A percentile compares a stretch with the other conserved stretches of the same genome.
Conservation (phyloP, 2,797 vertebrate genomes). For the Lepilemur ruficaudatus region DNA sequence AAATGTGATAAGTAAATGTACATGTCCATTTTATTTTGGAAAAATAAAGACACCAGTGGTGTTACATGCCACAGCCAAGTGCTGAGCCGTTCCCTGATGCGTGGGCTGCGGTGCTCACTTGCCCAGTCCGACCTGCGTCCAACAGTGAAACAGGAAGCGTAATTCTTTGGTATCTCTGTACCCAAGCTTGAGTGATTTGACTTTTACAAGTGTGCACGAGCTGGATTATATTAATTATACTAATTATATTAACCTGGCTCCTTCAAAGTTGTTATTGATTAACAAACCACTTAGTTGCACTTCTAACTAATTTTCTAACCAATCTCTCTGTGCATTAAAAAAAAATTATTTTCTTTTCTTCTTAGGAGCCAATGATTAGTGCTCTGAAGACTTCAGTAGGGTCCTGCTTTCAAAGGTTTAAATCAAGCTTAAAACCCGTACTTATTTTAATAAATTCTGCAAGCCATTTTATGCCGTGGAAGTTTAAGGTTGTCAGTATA, state of each 20-base stretch:
- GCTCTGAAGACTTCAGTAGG: background rate
- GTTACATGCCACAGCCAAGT: too few relatives aligned
- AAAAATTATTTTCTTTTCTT: background rate
- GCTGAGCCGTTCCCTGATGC: background rate
- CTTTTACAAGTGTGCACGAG: background rate
- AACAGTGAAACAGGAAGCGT: background rate
- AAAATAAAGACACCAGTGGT: background rate
- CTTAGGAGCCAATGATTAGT: background rate
- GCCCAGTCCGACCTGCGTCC: background rate
- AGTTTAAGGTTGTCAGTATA: background rate
- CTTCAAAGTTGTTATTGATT: slow-evolving; percentile 24
- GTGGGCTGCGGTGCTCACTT: fast-evolving
- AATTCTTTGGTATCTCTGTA: fast-evolving
- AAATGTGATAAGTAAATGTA: background rate
- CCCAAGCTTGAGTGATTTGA: background rate
- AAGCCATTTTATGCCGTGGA: background rate
- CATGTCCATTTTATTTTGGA: background rate
- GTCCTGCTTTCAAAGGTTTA: background rate
- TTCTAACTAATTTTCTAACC: background rate
- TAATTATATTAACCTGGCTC: background rate
- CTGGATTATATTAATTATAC: background rate
- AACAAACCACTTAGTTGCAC: background rate
- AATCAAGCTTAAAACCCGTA: background rate
- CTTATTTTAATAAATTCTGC: background rate
- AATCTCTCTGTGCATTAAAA: background rate